A percentile compares a stretch with the other conserved stretches of the same genome.
Evolutionary conservation across 2,113 vertebrate genomes (phyloP).

Genomic region (Tangachromis dhanisi): DNA sequence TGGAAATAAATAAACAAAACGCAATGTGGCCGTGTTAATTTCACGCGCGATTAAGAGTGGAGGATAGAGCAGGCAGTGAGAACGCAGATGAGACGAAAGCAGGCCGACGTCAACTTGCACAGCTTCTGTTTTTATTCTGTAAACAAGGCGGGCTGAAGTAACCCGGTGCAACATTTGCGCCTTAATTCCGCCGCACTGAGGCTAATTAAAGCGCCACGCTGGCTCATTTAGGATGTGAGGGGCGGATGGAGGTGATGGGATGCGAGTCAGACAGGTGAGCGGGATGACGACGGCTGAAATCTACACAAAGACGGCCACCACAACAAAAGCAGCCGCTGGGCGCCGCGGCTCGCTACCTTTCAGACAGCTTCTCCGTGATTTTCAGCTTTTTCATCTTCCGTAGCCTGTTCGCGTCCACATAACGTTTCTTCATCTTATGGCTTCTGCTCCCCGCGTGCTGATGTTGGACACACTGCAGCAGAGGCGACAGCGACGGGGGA

Average conservation of each 20-base stretch:
- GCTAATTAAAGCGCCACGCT: neutral
- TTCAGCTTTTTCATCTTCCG: conserved; percentile 75
- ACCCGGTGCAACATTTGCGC: neutral
- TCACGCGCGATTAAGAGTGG: neutral
- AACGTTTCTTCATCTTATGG: conserved; percentile 78
- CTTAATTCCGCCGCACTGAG: neutral
- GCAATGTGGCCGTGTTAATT: neutral
- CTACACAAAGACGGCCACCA: conserved; percentile 56
- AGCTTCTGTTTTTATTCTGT: neutral
- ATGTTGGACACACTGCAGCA: conserved; percentile 3
- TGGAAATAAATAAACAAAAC: neutral
- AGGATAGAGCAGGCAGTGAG: neutral
- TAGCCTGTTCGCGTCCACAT: conserved; percentile 72
- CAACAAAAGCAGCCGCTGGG: conserved; percentile 54
- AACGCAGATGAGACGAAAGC: neutral
- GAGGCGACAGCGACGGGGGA: neutral
- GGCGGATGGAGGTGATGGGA: neutral
- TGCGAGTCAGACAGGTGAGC: conserved; percentile 39
- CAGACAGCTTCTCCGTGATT: conserved; percentile 73
- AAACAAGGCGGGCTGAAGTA: conserved; percentile 28
- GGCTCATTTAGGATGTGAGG: neutral
- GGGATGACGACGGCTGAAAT: conserved; percentile 27
- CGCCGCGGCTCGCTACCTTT: conserved; percentile 62
- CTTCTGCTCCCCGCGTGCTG: conserved; percentile 35
- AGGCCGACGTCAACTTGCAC: conserved; percentile 34